A percentile compares a stretch with the other conserved stretches of the same genome.
Conservation (phyloP, 1,140 invertebrate species). For the Ips typographus region DNA sequence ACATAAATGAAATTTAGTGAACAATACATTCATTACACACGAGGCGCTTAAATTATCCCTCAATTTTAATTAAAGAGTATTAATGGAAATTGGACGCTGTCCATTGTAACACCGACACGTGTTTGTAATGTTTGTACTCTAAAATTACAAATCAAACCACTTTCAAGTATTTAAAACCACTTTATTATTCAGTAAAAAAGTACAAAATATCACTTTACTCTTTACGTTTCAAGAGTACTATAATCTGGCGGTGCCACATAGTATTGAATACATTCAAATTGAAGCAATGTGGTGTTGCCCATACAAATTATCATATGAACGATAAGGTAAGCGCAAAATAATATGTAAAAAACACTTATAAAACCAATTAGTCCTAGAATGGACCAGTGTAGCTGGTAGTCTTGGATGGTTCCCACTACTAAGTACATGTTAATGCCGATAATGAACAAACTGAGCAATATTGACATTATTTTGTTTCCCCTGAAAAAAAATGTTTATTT, state of each 20-base stretch:
- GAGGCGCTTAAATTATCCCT: too few relatives aligned
- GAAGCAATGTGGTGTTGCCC: conserved; percentile 14
- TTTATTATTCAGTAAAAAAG: too few relatives aligned
- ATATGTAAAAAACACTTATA: conserved; percentile 14
- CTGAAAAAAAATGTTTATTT: conserved; percentile 6
- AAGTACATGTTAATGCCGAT: conserved; percentile 30
- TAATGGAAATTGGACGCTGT: too few relatives aligned
- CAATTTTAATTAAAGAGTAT: too few relatives aligned
- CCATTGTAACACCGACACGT: too few relatives aligned
- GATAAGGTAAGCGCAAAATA: conserved; percentile 24
- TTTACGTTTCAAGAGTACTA: conserved; percentile 12
- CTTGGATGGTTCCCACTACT: conserved; percentile 11
- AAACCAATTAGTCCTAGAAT: conserved; percentile 6
- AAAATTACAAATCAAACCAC: too few relatives aligned
- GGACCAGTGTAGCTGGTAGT: conserved; percentile 13
- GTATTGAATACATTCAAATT: not conserved
- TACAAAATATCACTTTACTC: too few relatives aligned
- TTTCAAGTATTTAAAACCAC: too few relatives aligned
- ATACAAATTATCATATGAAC: conserved; percentile 28
- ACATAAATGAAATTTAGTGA: too few relatives aligned
- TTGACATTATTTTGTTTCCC: conserved; percentile 31
- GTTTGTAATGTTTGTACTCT: too few relatives aligned
- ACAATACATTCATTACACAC: too few relatives aligned
- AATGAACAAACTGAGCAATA: conserved; percentile 17
- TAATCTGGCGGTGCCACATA: conserved; percentile 1